These are phyloP conservation scores for Heliconius hewitsoni DNA, from an alignment of 1,140 invertebrate genomes.

Conservation along the genomic window DNA sequence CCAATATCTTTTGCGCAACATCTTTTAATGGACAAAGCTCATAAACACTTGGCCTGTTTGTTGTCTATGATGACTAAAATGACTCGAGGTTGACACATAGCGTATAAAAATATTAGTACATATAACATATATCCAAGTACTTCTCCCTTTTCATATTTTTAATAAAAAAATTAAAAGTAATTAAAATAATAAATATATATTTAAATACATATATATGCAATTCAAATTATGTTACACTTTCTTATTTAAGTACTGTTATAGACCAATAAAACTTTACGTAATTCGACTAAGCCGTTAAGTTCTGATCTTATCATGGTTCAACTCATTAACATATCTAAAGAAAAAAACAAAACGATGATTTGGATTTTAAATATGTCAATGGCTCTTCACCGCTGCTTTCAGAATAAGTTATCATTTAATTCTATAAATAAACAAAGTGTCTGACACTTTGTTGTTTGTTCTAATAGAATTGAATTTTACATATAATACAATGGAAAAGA, in stretches of 20 bases:
- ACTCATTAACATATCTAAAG: background rate
- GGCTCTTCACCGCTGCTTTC: background rate
- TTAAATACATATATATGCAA: background rate
- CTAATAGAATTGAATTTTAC: too few relatives aligned
- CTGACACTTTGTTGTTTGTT: too few relatives aligned
- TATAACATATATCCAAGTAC: too few relatives aligned
- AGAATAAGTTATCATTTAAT: background rate
- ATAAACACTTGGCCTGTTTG: too few relatives aligned
- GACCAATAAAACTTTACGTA: background rate
- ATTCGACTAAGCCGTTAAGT: background rate
- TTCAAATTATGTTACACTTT: background rate
- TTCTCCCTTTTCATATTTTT: too few relatives aligned
- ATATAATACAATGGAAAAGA: too few relatives aligned
- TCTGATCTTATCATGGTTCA: background rate
- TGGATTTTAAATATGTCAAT: conserved; percentile 1
- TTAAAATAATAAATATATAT: background rate
- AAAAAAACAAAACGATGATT: background rate
- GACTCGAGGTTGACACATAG: too few relatives aligned
- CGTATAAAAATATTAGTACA: too few relatives aligned
- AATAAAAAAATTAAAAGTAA: background rate
- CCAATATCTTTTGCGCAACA: too few relatives aligned
- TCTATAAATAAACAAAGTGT: background rate
- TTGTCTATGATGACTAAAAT: too few relatives aligned
- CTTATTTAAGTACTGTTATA: background rate
- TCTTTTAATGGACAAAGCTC: too few relatives aligned